Evolutionary conservation across 2,113 vertebrate genomes (phyloP), one percentile per base, ranked within the genome.

Genomic region (Notothenia coriiceps): DNA sequence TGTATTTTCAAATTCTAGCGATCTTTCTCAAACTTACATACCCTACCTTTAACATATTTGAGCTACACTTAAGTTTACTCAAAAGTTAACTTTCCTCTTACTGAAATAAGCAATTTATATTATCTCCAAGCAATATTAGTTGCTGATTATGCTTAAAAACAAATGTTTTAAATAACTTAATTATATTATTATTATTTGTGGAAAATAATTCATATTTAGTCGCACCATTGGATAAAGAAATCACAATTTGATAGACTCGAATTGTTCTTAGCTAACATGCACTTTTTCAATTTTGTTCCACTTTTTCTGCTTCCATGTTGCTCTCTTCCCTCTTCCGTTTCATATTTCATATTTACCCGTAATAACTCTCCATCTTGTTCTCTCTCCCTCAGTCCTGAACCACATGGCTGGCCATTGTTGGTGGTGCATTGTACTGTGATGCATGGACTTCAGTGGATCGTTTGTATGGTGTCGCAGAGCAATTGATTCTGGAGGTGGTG

Each of bases 401-500:
- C 90, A 84, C 89, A 85, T 46, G 68, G 79, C 84, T 73, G 86
- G 80, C 83, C 90, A 85, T 91, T 88, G 91, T 89, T 89, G 90
- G 89, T 91, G 90, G 91, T 66, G 79, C 84, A 51, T 85, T 81
- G 86, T 66, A 62, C 81, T 75, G 86, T 95, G 92, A 94, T 93
- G 91, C 91, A 95, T 95, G 90, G 87, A 80, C 91, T 77, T 79
- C 75, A 77, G 77, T 13, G 70, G 88, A 89, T 95, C 96, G 94
- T 95, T 94, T 95, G 95, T 95, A 91, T 86, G 89, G 91, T 87
- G 92, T 92, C 93, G 94, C 80, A 70, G 83, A 87, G 80, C 33
- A 93, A 97, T 94, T 95, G 96, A 96, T 93, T 94, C 88, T 88
- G 89, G 84, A 80, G 85, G 77, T 70, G 74, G 74, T 50, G 70